These are phyloP conservation scores for Drosophila sulfurigaster DNA, from an alignment of 1,140 invertebrate species.

Conservation along the genomic window DNA sequence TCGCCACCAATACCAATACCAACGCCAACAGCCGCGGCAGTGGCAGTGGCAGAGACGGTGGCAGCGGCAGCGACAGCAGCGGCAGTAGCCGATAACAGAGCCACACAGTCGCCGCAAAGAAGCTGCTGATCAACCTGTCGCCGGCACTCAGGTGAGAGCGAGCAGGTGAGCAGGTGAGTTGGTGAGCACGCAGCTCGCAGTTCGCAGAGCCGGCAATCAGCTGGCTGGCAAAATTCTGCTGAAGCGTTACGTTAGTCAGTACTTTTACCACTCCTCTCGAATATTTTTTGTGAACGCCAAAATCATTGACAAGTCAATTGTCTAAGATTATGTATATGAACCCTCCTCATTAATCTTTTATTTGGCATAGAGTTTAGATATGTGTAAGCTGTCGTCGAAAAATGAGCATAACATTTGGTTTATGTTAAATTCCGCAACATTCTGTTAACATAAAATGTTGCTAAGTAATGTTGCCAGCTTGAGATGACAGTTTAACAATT, in stretches of 20 bases:
- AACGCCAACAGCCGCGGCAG: slow-evolving; percentile 5
- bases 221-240: slow-evolving; percentile 9
- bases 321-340: neutral
- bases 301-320: neutral
- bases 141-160: slow-evolving; percentile 30
- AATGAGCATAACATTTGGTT: slow-evolving; percentile 4
- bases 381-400: neutral
- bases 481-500: neutral
- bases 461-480: slow-evolving; percentile 16
- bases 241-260: neutral
- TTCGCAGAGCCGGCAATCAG: slow-evolving; percentile 22
- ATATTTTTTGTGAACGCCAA: neutral
- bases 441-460: slow-evolving; percentile 35
- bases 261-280: neutral
- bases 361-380: too few species aligned
- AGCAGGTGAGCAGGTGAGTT: slow-evolving; percentile 24
- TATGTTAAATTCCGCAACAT: slow-evolving; percentile 17
- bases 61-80: slow-evolving; percentile 16
- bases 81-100: slow-evolving; percentile 37
- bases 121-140: slow-evolving; percentile 48
- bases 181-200: neutral
- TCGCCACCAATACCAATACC: slow-evolving; percentile 22
- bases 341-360: too few species aligned
- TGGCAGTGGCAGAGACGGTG: slow-evolving; percentile 12
- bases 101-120: slow-evolving; percentile 26